A percentile compares a stretch with the other conserved stretches of the same genome.
Evolutionary conservation across 2,797 vertebrate species (phyloP).

Genomic region (Nyctalus aviator): DNA sequence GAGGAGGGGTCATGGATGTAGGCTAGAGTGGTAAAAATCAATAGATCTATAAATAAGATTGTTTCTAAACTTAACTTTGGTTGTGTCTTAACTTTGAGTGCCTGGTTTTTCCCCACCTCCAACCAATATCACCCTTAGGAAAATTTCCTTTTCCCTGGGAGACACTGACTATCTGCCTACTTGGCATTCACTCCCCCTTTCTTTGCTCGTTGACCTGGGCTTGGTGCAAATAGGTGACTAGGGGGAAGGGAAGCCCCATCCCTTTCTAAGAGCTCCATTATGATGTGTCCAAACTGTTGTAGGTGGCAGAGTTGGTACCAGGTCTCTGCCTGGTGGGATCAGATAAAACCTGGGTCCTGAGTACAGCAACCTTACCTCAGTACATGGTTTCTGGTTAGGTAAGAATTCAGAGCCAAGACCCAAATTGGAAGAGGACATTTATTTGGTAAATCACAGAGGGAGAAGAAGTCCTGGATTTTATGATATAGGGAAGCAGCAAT

Average conservation of each 20-base stretch:
- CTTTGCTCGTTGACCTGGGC: not conserved
- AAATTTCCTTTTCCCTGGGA: not conserved
- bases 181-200: not conserved
- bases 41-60: not conserved
- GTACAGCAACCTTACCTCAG: no score
- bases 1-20: not conserved
- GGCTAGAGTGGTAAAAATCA: not conserved
- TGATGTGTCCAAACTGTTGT: not conserved
- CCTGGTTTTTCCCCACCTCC: rapidly evolving
- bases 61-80: not conserved
- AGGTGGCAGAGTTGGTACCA: no score
- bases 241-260: not conserved
- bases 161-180: not conserved
- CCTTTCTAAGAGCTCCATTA: not conserved
- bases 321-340: no score
- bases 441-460: no score
- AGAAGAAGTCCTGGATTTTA: not conserved
- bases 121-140: not conserved
- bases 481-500: not conserved
- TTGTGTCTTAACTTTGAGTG: not conserved
- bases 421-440: no score
- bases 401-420: no score
- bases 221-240: not conserved
- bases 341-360: no score
- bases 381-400: no score